These are phyloP conservation scores for Lampris megalopsis DNA, from an alignment of 2,113 vertebrate species.

Conservation along the genomic window DNA sequence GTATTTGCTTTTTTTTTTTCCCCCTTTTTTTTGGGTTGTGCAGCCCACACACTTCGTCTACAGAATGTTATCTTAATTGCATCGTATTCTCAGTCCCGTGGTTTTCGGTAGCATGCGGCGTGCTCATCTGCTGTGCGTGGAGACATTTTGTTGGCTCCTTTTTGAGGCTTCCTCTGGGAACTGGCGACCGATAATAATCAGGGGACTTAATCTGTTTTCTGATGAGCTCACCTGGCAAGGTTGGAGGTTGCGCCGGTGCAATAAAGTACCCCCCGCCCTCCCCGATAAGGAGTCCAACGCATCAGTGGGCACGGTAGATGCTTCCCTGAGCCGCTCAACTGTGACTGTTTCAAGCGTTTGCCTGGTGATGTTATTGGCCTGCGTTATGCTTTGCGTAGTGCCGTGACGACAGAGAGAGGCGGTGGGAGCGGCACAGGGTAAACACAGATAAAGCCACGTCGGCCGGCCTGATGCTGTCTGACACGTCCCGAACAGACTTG, in stretches of 20 bases:
- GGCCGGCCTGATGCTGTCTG: too few relatives aligned
- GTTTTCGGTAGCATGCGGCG: constrained; percentile 27
- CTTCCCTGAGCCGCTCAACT: not conserved
- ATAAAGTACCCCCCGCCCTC: not conserved
- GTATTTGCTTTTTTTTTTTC: constrained; percentile 8
- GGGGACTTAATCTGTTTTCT: constrained; percentile 65
- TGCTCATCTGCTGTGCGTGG: constrained; percentile 13
- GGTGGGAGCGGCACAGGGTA: not conserved
- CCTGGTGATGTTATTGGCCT: not conserved
- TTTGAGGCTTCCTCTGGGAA: constrained; percentile 24
- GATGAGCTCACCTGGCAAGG: constrained; percentile 68
- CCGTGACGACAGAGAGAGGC: not conserved
- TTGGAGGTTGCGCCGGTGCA: constrained; percentile 35
- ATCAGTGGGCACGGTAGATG: constrained; percentile 48
- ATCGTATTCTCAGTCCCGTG: constrained; percentile 5
- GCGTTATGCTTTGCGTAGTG: constrained; percentile 8
- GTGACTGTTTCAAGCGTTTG: constrained; percentile 1
- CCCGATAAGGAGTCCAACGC: constrained; percentile 30
- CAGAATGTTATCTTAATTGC: constrained; percentile 46
- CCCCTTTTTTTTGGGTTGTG: constrained; percentile 21
- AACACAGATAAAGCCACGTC: not conserved
- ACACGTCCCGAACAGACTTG: not conserved
- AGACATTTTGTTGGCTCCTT: not conserved
- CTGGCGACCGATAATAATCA: constrained; percentile 54
- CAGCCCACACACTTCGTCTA: constrained; percentile 16